Evolutionary conservation across 2,888 invertebrate species (phyloP).

Genomic region (Odontocolon sp.): DNA sequence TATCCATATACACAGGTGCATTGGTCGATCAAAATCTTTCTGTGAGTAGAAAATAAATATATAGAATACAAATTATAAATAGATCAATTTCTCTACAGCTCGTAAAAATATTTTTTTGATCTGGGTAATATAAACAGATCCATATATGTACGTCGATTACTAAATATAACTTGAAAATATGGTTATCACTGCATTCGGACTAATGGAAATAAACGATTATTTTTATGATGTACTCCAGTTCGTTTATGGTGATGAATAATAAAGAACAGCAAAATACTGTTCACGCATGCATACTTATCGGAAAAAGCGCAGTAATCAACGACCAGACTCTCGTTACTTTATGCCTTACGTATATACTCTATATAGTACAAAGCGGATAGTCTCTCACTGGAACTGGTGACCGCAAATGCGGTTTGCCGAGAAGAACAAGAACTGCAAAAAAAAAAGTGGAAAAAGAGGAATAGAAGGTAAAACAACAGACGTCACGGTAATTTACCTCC

Average conservation of each 20-base stretch:
- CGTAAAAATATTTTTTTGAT: too few relatives aligned
- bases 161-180: too few relatives aligned
- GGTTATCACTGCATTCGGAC: too few relatives aligned
- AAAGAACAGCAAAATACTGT: not conserved
- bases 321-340: too few relatives aligned
- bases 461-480: conserved; percentile 21
- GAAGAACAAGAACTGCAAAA: not conserved
- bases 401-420: conserved; percentile 5
- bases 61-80: too few relatives aligned
- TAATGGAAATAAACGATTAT: not conserved
- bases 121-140: too few relatives aligned
- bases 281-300: not conserved
- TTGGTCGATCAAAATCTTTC: too few relatives aligned
- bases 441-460: not conserved
- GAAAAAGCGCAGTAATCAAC: not conserved
- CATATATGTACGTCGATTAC: too few relatives aligned
- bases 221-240: not conserved
- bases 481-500: conserved; percentile 49
- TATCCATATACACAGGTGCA: not conserved
- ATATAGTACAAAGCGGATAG: not conserved
- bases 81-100: too few relatives aligned
- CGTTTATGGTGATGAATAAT: not conserved
- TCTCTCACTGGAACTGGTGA: conserved; percentile 18
- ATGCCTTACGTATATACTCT: not conserved
- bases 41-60: too few relatives aligned